phyloP scores from a whole-genome alignment of 92 coral and sea anemone genomes.

The Phenganax stokvisi region DNA sequence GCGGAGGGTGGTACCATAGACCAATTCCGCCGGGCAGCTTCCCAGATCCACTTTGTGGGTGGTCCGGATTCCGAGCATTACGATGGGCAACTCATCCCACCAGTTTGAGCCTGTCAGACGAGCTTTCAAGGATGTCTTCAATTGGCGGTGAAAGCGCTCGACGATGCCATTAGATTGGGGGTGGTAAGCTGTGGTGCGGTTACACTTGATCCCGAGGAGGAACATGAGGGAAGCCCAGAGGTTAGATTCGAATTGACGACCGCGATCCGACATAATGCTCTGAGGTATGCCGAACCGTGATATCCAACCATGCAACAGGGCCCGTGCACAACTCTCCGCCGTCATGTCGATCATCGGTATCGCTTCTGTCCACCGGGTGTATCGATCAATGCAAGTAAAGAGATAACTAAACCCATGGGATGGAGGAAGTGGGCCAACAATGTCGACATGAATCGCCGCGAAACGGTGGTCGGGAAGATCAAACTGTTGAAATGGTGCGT shows the following conservation, averaged over 20 bases:
- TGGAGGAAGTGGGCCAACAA: constrained; percentile 19
- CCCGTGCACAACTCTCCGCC: too few relatives aligned
- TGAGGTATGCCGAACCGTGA: too few relatives aligned
- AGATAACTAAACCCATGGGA: background rate
- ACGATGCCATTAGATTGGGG: background rate
- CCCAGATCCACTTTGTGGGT: background rate
- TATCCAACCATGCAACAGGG: too few relatives aligned
- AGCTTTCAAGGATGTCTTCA: constrained; percentile 2
- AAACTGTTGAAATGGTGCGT: background rate
- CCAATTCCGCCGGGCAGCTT: background rate
- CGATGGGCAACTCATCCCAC: constrained; percentile 4
- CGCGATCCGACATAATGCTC: constrained; percentile 1
- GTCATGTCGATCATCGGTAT: too few relatives aligned
- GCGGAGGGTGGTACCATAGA: background rate
- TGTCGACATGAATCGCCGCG: constrained; percentile 10
- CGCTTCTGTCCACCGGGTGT: too few relatives aligned
- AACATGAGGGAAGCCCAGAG: background rate
- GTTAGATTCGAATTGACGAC: constrained; percentile 4
- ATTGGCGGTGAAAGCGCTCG: constrained; percentile 33
- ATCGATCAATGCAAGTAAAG: too few relatives aligned
- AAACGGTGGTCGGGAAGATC: background rate
- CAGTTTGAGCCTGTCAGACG: background rate
- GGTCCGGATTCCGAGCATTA: constrained; percentile 16
- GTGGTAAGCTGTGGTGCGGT: constrained; percentile 19
- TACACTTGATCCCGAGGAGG: background rate